phyloP scores from a whole-genome alignment of 2,888 invertebrate genomes.

The Protophormia terraenovae region DNA sequence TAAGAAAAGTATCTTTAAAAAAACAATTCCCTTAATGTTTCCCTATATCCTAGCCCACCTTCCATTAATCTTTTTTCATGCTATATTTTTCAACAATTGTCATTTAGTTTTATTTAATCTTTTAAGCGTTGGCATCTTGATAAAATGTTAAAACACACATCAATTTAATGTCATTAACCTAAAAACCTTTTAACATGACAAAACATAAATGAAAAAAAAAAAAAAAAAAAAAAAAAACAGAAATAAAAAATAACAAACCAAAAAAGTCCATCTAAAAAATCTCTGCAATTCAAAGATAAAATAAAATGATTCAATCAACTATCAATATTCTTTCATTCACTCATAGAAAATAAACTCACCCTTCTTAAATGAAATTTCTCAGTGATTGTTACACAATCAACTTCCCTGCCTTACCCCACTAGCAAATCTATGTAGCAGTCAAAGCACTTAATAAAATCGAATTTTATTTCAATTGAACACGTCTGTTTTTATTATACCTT shows the following conservation, averaged over 20 bases:
- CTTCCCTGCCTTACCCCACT: neutral
- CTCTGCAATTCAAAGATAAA: constrained; percentile 56
- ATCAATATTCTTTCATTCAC: constrained; percentile 42
- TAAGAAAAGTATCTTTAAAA: neutral
- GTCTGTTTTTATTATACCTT: constrained; percentile 66
- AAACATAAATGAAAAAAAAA: too few species aligned
- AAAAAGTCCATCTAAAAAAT: constrained; percentile 42
- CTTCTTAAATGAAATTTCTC: neutral
- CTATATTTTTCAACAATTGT: constrained; percentile 46
- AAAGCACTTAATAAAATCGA: constrained; percentile 80
- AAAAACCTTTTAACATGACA: constrained; percentile 56
- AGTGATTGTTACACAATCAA: constrained; percentile 10
- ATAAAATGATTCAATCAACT: constrained; percentile 68
- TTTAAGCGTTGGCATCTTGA: constrained; percentile 32
- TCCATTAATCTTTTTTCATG: constrained; percentile 41
- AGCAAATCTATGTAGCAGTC: constrained; percentile 46
- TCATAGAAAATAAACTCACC: constrained; percentile 43
- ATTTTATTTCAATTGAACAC: constrained; percentile 76
- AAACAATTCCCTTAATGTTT: constrained; percentile 4
- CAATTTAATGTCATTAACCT: constrained; percentile 68
- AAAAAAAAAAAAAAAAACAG: neutral
- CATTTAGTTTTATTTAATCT: constrained; percentile 56
- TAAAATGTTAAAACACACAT: constrained; percentile 40
- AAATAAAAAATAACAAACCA: neutral
- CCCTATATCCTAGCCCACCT: neutral